A percentile compares a stretch with the other conserved stretches of the same genome.
Conservation (phyloP, 2,113 vertebrate species). For the Spilogale gracilis region DNA sequence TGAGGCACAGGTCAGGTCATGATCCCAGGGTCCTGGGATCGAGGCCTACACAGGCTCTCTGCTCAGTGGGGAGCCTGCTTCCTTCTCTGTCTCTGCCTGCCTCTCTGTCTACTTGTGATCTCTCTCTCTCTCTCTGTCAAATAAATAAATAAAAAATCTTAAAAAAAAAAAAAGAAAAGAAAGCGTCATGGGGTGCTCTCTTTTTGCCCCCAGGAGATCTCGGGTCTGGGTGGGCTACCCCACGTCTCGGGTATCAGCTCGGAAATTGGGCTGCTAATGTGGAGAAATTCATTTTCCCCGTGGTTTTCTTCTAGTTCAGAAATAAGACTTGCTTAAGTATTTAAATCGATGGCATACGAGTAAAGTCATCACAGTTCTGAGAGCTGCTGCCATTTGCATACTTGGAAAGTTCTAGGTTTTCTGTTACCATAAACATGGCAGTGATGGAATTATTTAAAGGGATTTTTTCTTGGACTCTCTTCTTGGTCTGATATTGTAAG, state of each 20-base stretch:
- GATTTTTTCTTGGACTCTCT: neutral
- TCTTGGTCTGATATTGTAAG: neutral
- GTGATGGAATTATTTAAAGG: neutral
- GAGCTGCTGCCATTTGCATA: neutral
- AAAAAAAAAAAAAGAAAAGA: too few relatives aligned
- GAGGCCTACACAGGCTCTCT: too few relatives aligned
- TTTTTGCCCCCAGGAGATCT: too few relatives aligned
- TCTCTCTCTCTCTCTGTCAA: too few relatives aligned
- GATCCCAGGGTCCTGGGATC: too few relatives aligned
- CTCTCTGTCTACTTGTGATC: too few relatives aligned
- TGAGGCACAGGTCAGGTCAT: too few relatives aligned
- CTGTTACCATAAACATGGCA: neutral
- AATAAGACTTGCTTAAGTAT: neutral
- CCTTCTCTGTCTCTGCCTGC: too few relatives aligned
- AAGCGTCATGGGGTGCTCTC: too few relatives aligned
- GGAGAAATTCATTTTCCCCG: neutral
- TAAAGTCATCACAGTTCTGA: neutral
- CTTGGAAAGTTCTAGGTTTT: neutral
- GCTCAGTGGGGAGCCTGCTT: too few relatives aligned
- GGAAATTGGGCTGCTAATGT: neutral
- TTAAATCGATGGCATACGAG: too few relatives aligned
- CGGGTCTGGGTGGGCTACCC: neutral
- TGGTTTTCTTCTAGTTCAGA: neutral
- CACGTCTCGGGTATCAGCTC: neutral
- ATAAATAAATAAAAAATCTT: too few relatives aligned